Base-by-base conservation (phyloP, 2,113 vertebrate species). In the Procavia capensis region DNA sequence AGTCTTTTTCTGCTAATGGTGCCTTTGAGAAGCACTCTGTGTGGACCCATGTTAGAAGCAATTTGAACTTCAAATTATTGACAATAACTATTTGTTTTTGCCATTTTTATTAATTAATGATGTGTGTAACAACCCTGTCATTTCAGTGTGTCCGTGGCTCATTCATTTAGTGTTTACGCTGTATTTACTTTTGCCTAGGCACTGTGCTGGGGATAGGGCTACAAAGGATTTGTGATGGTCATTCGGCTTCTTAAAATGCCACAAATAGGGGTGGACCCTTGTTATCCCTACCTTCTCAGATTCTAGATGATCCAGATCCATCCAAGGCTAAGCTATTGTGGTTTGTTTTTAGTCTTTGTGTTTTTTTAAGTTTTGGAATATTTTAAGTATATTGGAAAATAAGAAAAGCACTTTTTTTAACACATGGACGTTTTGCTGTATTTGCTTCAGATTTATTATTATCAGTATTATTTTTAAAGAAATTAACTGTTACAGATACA, bases 391-490 rank as follows among this genome's bases (percentile, higher is more conserved):
- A 29, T 5, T 2, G 41, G 68, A 72, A 85, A 85, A 45, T 8
- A 76, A 31, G 76, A 54, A 31, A 90, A 45, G 39, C 9, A 84
- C 57, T 2, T 39, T 95, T 90, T 92, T 90, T 90, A 20, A 68
- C 43, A 41, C 85, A 47, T 16, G 43, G 63, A 43, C 22, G 20
- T 25, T 90, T 84, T 92, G 4, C 34, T 14, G 5, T 87, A 80
- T 94, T 84, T 89, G n/a, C 11, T 66, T 74, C 24, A 88, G 27
- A 59, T 75, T 90, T 85, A 78, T 80, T 59, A n/a, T n/a, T n/a
- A n/a, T n/a, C n/a, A n/a, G n/a, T n/a, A n/a, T 59, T 59, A 22
- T 59, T 59, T 54, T 54, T 54, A 54, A 54, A 54, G 50, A 66
- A 87, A 88, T 39, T 82, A 85, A 89, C 41, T 50, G 43, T 79